Conservation (phyloP, 2,797 vertebrate genomes). For the Coregonus ussuriensis region DNA sequence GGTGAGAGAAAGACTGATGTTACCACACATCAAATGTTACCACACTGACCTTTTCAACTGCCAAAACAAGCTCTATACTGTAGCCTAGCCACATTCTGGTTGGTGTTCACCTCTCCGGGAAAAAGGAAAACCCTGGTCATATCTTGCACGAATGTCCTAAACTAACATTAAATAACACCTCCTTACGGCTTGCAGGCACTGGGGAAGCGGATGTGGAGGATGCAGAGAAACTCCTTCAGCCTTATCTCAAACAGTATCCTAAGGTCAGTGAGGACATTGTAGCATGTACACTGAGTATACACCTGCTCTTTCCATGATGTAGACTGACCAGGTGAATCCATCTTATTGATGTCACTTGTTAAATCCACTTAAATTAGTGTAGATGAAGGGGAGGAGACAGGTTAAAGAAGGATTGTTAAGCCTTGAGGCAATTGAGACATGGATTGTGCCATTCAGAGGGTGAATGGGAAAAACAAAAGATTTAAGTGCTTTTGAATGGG, state of each 20-base stretch:
- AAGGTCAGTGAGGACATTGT: slow-evolving; percentile 74
- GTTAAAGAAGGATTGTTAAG: too few species aligned
- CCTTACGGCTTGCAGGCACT: slow-evolving; percentile 77
- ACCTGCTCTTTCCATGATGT: too few species aligned
- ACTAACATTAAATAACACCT: slow-evolving; percentile 6
- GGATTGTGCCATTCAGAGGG: too few species aligned
- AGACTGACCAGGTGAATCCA: too few species aligned
- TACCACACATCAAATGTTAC: neutral
- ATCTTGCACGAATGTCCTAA: neutral
- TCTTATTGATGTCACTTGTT: too few species aligned
- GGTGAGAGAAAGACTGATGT: slow-evolving; percentile 74
- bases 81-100: neutral
- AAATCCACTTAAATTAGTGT: too few species aligned
- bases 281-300: too few species aligned
- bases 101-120: neutral
- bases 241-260: slow-evolving; percentile 91
- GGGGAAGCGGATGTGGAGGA: slow-evolving; percentile 93
- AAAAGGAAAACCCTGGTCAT: neutral
- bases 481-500: too few species aligned
- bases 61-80: neutral
- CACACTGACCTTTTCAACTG: neutral
- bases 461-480: too few species aligned
- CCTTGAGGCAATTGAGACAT: too few species aligned
- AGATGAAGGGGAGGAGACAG: too few species aligned
- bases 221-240: slow-evolving; percentile 89